These are phyloP conservation scores for Sinonovacula constricta DNA, from an alignment of 1,140 invertebrate genomes.

Conservation along the genomic window DNA sequence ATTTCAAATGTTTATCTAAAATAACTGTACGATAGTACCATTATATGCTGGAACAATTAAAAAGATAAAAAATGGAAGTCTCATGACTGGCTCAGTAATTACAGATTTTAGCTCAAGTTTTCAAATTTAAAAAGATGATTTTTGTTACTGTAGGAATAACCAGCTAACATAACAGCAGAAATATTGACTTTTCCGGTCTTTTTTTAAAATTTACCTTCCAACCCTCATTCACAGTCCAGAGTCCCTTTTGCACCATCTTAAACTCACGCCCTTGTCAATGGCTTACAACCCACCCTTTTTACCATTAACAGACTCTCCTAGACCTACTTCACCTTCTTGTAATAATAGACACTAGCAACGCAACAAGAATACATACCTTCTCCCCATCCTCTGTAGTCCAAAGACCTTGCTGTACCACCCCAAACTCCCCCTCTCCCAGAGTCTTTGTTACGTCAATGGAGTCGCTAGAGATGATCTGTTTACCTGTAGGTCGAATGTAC, in stretches of 20 bases:
- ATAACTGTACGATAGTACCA: too few relatives aligned
- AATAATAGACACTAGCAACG: too few relatives aligned
- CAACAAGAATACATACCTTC: constrained; percentile 82
- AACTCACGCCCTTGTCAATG: not conserved
- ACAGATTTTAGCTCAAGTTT: too few relatives aligned
- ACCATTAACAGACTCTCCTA: not conserved
- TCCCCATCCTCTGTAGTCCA: constrained; percentile 96
- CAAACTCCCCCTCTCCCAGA: constrained; percentile 97
- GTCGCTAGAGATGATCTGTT: constrained; percentile 97
- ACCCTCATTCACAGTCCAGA: not conserved
- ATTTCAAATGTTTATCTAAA: too few relatives aligned
- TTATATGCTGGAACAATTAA: too few relatives aligned
- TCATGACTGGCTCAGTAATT: too few relatives aligned
- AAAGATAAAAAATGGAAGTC: too few relatives aligned
- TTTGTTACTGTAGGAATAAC: too few relatives aligned
- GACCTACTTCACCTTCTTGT: too few relatives aligned
- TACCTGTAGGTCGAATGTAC: constrained; percentile 80
- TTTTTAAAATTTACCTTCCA: not conserved
- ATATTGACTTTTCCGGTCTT: not conserved
- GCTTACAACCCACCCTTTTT: not conserved
- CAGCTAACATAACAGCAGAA: not conserved
- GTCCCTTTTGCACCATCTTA: too few relatives aligned
- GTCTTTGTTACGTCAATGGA: constrained; percentile 96
- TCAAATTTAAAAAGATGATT: too few relatives aligned
- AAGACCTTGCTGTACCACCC: constrained; percentile 97